These are phyloP conservation scores for Pangasius larnaudii DNA, from an alignment of 2,797 vertebrate genomes.

Conservation along the genomic window DNA sequence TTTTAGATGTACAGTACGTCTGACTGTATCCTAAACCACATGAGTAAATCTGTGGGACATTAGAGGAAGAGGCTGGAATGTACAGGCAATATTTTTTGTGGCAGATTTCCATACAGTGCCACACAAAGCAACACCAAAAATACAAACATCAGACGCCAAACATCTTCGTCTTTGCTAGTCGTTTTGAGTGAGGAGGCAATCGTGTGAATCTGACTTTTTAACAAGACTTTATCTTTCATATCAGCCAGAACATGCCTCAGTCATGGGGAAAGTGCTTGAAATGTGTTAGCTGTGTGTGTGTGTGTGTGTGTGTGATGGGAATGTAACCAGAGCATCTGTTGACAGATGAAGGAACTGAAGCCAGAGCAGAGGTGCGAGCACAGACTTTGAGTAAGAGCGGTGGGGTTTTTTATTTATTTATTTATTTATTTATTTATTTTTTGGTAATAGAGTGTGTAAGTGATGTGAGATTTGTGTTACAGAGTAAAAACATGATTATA, in stretches of 20 bases:
- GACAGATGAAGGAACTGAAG: conserved; percentile 9
- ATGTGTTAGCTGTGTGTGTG: not conserved
- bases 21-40: not conserved
- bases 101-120: not conserved
- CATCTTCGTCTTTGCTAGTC: too few relatives aligned
- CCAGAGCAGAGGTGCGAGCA: not conserved
- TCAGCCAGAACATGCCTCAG: not conserved
- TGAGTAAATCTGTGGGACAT: not conserved
- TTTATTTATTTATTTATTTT: not conserved
- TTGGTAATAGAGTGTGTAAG: not conserved
- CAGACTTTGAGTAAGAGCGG: not conserved
- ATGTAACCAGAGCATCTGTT: not conserved
- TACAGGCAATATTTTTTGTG: not conserved
- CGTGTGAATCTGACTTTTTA: not conserved
- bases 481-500: not conserved
- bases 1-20: not conserved
- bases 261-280: not conserved
- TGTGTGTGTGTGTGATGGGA: not conserved
- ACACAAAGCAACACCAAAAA: not conserved
- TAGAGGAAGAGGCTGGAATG: not conserved
- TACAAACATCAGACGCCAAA: not conserved
- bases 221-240: not conserved
- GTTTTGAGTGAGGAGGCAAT: not conserved
- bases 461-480: not conserved
- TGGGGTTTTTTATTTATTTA: too few relatives aligned